Percentiles rank a stretch among this genome's conserved stretches.
Conservation (phyloP, 2,888 invertebrate genomes). For the Microctonus brassicae region DNA sequence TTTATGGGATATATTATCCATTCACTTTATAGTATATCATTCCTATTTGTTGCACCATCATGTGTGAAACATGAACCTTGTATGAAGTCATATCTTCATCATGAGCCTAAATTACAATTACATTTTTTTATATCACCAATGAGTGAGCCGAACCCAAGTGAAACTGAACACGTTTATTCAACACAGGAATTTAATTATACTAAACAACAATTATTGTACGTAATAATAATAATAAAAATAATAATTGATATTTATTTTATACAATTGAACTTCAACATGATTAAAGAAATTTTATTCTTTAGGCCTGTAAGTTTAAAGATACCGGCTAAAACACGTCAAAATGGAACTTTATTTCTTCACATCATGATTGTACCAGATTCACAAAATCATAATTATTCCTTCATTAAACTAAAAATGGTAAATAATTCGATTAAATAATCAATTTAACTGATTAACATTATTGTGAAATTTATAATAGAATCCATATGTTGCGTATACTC, state of each 20-base stretch:
- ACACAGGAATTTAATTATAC: constrained; percentile 78
- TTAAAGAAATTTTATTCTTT: constrained; percentile 48
- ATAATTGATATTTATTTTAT: constrained; percentile 30
- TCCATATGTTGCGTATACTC: constrained; percentile 72
- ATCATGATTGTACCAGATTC: constrained; percentile 77
- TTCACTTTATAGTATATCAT: constrained; percentile 82
- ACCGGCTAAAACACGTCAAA: constrained; percentile 81
- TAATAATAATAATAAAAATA: no score
- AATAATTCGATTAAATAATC: constrained; percentile 21
- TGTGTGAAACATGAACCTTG: constrained; percentile 78
- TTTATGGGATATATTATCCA: constrained; percentile 80
- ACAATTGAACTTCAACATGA: constrained; percentile 53
- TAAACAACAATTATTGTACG: constrained; percentile 72
- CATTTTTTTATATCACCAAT: constrained; percentile 78
- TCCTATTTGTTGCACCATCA: constrained; percentile 79
- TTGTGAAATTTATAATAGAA: constrained; percentile 45
- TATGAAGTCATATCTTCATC: constrained; percentile 78
- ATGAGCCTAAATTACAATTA: constrained; percentile 79
- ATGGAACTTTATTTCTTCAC: constrained; percentile 88
- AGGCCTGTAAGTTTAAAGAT: constrained; percentile 80
- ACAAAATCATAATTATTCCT: constrained; percentile 71
- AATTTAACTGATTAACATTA: background rate
- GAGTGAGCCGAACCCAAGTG: constrained; percentile 73
- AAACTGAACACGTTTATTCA: constrained; percentile 75
- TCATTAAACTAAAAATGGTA: constrained; percentile 74